Base-by-base conservation (phyloP, 1,140 invertebrate species). In the Brachionus asplanchnoidis region DNA sequence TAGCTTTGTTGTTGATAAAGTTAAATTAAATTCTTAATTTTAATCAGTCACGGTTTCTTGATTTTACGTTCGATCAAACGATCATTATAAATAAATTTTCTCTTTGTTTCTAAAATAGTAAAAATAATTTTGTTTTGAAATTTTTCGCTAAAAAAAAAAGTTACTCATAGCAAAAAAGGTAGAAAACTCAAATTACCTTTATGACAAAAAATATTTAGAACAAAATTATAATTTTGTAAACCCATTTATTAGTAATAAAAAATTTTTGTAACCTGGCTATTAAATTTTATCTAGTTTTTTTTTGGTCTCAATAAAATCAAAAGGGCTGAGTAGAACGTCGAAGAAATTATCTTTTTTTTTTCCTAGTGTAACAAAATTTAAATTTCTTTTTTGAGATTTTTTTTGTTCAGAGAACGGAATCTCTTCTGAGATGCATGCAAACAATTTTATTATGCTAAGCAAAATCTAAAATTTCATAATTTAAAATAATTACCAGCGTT, bases 171-270 rank as follows among this genome's bases (percentile, higher is more conserved):
- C 66, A 68, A 68, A 68, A 68, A 68, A 32, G 26, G 26, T 14
- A 32, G n/a, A 68, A 68, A 68, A 68, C 26, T 14, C 14, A 68
- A 68, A 68, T 40, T 73, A 73, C 68, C 68, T 73, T 73, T 73
- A 73, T 73, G 68, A 73, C 68, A 73, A 73, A 73, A n/a, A 73
- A 73, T 44, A 73, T 73, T 73, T 73, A 73, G 68, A 73, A 73
- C 68, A 73, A 73, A 73, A 73, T 73, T 73, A 73, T 73, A 73
- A 73, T 73, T 73, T 73, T 73, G 17, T 20, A 60, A 60, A 60
- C 8, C 20, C 20, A 60, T 60, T 60, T 60, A 26, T n/a, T n/a
- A 20, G 9, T 23, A 60, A 60, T 53, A 53, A 23, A 6, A 60
- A 60, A 23, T 60, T 60, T 17, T 60, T 60, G 53, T 60, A 60